phyloP scores from a whole-genome alignment of 2,797 vertebrate genomes.

The Schizothorax lantsangensis region DNA sequence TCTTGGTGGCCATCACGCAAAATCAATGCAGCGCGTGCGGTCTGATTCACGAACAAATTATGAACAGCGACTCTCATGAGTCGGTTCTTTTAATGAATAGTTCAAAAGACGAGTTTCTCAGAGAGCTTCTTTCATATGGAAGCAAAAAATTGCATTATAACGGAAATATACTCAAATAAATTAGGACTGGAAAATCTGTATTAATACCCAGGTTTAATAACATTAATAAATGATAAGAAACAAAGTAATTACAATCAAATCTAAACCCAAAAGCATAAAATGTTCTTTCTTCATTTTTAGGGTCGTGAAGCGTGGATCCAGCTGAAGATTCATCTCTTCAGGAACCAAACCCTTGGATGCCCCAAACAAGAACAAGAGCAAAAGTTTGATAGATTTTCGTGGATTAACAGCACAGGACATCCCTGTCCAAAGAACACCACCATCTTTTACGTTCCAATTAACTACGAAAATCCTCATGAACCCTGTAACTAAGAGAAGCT shows the following conservation, averaged over 20 bases:
- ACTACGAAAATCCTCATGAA: constrained; percentile 64
- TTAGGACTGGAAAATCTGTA: not conserved
- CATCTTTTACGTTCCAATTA: constrained; percentile 74
- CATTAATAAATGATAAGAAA: not conserved
- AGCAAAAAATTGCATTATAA: not conserved
- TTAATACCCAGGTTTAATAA: not conserved
- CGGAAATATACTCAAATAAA: not conserved
- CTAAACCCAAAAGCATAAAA: constrained; percentile 1
- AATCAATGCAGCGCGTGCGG: not conserved
- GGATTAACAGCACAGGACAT: constrained; percentile 53
- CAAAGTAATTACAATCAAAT: not conserved
- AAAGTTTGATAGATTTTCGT: rapidly evolving
- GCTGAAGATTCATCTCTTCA: constrained; percentile 73
- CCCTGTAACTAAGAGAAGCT: constrained; percentile 68
- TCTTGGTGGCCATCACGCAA: not conserved
- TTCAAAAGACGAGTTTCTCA: not conserved
- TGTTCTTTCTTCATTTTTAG: constrained; percentile 55
- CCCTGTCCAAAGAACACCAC: constrained; percentile 67
- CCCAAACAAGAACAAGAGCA: not conserved
- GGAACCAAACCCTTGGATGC: constrained; percentile 74
- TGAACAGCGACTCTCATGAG: too few species aligned
- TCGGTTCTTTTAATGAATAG: not conserved
- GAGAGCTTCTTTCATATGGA: not conserved
- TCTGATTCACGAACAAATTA: not conserved
- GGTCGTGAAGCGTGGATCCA: constrained; percentile 75